Evolutionary conservation across 2,797 vertebrate species (phyloP), one percentile per base, ranked within the genome.

Genomic region (Pangasius mekongensis): DNA sequence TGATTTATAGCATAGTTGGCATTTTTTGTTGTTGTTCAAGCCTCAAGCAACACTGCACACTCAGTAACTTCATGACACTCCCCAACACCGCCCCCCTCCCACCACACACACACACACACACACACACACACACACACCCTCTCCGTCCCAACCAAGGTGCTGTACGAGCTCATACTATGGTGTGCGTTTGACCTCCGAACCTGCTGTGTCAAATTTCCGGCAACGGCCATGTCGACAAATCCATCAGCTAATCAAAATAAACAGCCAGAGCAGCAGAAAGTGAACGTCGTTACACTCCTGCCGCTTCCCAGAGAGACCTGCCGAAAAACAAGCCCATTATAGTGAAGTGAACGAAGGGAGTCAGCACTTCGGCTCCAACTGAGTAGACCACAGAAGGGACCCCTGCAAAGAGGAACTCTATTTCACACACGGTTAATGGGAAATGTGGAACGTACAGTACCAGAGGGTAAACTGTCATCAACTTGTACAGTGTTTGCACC

Each of bases 191-290:
- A 95, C 94, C 95, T 95, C 94, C 80, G 86, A 93, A 94, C 95
- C 95, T 94, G 93, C 90, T 22, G 89, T 95, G 94, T 95, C 96
- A 95, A 95, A 96, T 96, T 96, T 95, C 95, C 90, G 87, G 77
- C 89, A 89, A 93, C 85, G 91, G 92, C 93, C 92, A 87, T 92
- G 89, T 92, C 89, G 93, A 95, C 91, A 94, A 95, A 95, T 96
- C 96, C 94, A 95, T 96, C 95, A 93, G 86, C 92, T 93, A 95
- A 96, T 96, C 96, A 95, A 96, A 97, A 95, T 95, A 96, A 96
- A 96, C 95, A 94, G 93, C 95, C 93, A 94, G 94, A 90, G 92
- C 94, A 96, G 95, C 96, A 96, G 92, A 96, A 96, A 95, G 93
- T 93, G 93, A 96, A 94, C 89, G 92, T 91, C 91, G 89, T 92